phyloP scores from a whole-genome alignment of 2,888 invertebrate species.

The Pachycephus smyrnensis region DNA sequence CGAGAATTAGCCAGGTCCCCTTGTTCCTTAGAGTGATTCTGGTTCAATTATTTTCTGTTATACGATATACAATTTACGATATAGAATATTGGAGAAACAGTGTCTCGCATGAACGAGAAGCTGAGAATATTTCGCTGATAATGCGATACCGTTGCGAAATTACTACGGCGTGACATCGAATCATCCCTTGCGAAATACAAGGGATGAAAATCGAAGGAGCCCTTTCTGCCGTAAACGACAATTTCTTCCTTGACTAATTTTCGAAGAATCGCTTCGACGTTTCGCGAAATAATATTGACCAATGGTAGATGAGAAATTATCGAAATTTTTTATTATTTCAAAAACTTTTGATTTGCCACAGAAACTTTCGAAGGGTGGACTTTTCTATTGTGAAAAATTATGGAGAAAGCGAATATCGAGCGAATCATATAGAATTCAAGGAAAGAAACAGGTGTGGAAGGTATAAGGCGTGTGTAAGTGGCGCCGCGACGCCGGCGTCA shows the following conservation, averaged over 20 bases:
- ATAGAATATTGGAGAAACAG: no score
- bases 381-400: background rate
- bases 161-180: slow-evolving; percentile 21
- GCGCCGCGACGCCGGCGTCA: slow-evolving; percentile 40
- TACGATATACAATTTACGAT: slow-evolving; percentile 26
- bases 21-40: slow-evolving; percentile 27
- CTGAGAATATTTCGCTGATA: slow-evolving; percentile 51
- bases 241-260: no score
- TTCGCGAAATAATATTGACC: background rate
- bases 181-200: background rate
- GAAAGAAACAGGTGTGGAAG: slow-evolving; percentile 14
- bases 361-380: no score
- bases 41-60: slow-evolving; percentile 41
- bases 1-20: slow-evolving; percentile 45
- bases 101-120: slow-evolving; percentile 26
- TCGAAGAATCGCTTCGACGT: background rate
- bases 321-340: slow-evolving; percentile 7
- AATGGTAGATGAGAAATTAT: background rate
- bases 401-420: slow-evolving; percentile 19
- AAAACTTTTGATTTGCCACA: background rate
- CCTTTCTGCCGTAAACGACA: no score
- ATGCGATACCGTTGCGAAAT: slow-evolving; percentile 25
- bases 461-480: slow-evolving; percentile 30
- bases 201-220: no score
- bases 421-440: slow-evolving; percentile 25